phyloP scores from a whole-genome alignment of 2,113 vertebrate genomes.

The Protobothrops flavoviridis region DNA sequence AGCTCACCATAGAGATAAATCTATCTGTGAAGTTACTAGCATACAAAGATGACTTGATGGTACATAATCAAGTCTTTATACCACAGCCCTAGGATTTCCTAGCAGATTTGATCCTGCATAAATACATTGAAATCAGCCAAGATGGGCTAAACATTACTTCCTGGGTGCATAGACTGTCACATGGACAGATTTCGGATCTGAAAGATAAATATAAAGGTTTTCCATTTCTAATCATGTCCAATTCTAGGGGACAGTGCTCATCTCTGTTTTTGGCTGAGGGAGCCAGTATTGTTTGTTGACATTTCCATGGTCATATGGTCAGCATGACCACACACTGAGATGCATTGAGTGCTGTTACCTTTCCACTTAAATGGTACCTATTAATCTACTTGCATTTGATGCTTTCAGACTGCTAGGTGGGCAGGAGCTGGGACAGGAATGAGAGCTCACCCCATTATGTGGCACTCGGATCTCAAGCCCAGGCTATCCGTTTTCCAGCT shows the following conservation, averaged over 20 bases:
- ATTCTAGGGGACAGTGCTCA: neutral
- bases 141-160: neutral
- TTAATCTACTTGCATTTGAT: neutral
- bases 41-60: neutral
- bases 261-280: neutral
- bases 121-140: neutral
- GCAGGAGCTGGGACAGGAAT: neutral
- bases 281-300: neutral
- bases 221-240: neutral
- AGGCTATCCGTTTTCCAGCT: neutral
- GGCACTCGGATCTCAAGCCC: neutral
- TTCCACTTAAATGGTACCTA: too few relatives aligned
- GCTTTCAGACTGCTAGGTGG: neutral
- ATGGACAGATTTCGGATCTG: neutral
- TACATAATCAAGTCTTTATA: neutral
- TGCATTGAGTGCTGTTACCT: too few relatives aligned
- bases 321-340: too few relatives aligned
- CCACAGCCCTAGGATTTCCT: neutral
- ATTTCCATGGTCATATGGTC: neutral
- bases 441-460: neutral
- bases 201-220: neutral
- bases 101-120: neutral
- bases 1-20: neutral
- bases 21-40: neutral
- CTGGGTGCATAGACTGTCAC: neutral